These are phyloP conservation scores for Penaeus chinensis DNA, from an alignment of 1,140 invertebrate species.

Conservation along the genomic window DNA sequence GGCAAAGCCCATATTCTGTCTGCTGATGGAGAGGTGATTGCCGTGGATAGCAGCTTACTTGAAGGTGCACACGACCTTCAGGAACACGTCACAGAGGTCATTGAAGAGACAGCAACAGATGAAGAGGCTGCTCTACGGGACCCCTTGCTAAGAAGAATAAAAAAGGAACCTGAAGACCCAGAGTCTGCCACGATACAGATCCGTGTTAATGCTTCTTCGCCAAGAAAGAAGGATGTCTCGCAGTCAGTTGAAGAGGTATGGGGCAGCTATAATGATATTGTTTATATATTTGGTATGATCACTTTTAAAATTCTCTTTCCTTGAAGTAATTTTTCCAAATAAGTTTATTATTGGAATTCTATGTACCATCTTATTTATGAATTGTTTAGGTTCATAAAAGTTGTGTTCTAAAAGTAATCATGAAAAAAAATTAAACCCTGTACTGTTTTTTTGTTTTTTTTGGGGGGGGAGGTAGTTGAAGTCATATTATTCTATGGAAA, in stretches of 20 bases:
- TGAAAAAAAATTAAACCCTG: no score
- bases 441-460: no score
- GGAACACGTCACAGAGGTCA: slow-evolving; percentile 46
- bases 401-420: no score
- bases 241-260: slow-evolving; percentile 15
- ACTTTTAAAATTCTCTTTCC: no score
- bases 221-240: slow-evolving; percentile 31
- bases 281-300: no score
- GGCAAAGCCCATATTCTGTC: slow-evolving; percentile 45
- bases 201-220: slow-evolving; percentile 42
- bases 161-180: slow-evolving; percentile 34
- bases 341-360: no score
- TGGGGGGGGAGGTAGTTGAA: no score
- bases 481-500: no score
- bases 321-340: no score
- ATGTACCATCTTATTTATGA: no score
- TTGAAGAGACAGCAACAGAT: slow-evolving; percentile 23
- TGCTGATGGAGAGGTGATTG: slow-evolving; percentile 44
- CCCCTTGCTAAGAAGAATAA: slow-evolving; percentile 20
- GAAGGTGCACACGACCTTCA: slow-evolving; percentile 23
- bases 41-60: slow-evolving; percentile 31
- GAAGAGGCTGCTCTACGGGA: slow-evolving; percentile 12
- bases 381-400: no score
- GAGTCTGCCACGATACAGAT: slow-evolving; percentile 40
- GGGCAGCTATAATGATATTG: no score